Conservation (phyloP, 1,140 invertebrate genomes). For the Armadillidium nasatum region DNA sequence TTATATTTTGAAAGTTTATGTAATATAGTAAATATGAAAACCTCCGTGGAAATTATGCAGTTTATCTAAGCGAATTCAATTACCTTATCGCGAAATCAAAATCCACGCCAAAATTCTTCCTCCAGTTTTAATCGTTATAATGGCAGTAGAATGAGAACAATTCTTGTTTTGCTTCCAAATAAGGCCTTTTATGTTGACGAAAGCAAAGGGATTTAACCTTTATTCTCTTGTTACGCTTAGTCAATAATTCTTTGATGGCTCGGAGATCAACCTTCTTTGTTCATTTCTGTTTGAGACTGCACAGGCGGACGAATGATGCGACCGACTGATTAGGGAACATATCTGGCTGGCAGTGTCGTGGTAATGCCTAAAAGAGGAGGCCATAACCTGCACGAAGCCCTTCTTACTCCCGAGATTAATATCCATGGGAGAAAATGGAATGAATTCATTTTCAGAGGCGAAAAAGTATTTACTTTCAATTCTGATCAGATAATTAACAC, state of each 20-base stretch:
- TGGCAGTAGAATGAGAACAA: slow-evolving; percentile 9
- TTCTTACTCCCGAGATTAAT: too few species aligned
- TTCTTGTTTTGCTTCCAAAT: background rate
- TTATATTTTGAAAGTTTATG: background rate
- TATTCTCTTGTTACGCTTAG: background rate
- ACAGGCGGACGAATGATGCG: slow-evolving; percentile 5
- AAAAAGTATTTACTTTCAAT: too few species aligned
- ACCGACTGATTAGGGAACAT: slow-evolving; percentile 1
- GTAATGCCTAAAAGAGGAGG: too few species aligned
- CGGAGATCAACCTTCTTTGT: background rate
- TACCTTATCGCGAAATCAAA: background rate
- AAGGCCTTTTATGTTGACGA: background rate
- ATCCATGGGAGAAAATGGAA: too few species aligned
- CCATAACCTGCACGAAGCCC: too few species aligned
- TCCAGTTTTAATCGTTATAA: slow-evolving; percentile 1
- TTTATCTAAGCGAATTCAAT: background rate
- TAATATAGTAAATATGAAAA: background rate
- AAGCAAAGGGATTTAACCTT: background rate
- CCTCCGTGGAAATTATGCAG: background rate
- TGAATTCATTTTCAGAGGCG: too few species aligned
- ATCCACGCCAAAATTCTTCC: background rate
- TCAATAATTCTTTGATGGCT: background rate
- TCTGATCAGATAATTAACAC: too few species aligned
- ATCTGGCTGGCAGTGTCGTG: background rate
- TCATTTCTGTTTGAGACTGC: background rate